Conservation (phyloP, 64 coral and sea anemone genomes). For the Trachythela sp. region DNA sequence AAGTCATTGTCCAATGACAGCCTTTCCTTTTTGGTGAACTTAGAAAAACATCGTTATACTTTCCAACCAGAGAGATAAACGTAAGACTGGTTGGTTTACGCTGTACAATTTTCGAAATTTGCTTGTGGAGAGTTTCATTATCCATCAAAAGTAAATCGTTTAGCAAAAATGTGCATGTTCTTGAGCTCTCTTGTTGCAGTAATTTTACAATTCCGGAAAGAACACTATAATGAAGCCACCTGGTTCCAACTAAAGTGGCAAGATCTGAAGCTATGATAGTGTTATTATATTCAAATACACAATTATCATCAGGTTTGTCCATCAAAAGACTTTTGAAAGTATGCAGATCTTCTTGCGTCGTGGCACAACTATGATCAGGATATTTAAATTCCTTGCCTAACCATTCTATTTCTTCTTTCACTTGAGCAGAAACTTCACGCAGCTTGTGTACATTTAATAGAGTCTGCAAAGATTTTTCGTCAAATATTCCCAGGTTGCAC, state of each 20-base stretch:
- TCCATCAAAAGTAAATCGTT: not conserved
- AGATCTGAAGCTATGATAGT: not conserved
- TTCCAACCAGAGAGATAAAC: not conserved
- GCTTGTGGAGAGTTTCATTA: not conserved
- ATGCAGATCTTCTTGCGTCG: not conserved
- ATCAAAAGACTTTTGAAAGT: not conserved
- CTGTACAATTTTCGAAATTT: not conserved
- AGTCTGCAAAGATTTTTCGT: not conserved
- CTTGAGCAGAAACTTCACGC: not conserved
- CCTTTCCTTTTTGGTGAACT: not conserved
- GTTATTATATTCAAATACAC: not conserved
- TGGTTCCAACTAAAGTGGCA: not conserved
- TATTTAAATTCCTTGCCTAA: not conserved
- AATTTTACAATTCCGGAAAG: not conserved
- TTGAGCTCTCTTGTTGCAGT: not conserved
- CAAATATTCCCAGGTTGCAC: no score
- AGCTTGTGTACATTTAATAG: not conserved
- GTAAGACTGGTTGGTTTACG: not conserved
- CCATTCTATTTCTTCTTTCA: no score
- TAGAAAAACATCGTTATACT: not conserved
- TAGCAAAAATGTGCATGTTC: not conserved
- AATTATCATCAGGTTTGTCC: not conserved
- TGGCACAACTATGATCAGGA: not conserved
- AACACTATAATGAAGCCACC: not conserved
- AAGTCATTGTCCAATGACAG: slow-evolving; percentile 19